Evolutionary conservation across 2,113 vertebrate genomes (phyloP).

Genomic region (Microtus montanus): DNA sequence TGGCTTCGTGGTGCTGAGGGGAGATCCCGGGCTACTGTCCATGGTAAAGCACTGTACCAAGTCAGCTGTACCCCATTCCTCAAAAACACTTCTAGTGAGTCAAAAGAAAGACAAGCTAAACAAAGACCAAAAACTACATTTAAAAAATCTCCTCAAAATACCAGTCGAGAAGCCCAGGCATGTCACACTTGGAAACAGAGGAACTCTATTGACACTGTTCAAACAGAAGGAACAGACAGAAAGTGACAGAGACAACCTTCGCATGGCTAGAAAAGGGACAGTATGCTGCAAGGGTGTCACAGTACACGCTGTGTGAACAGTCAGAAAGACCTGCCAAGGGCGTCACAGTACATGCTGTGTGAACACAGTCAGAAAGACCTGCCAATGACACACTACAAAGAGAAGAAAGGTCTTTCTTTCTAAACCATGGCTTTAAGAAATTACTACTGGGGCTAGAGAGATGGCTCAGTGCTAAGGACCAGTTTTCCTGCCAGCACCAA

Average conservation of each 20-base stretch:
- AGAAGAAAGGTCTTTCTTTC: constrained; percentile 21
- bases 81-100: constrained; percentile 7
- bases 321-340: neutral
- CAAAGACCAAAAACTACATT: neutral
- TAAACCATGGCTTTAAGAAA: constrained; percentile 26
- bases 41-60: neutral
- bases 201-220: neutral
- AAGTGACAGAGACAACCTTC: neutral
- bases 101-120: constrained; percentile 35
- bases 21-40: neutral
- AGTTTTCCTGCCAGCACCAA: neutral
- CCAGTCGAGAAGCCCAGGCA: neutral
- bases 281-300: neutral
- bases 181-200: neutral
- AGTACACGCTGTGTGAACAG: neutral
- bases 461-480: neutral
- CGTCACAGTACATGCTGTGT: neutral
- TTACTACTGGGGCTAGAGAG: neutral
- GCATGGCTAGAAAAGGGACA: neutral
- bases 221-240: neutral
- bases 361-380: neutral
- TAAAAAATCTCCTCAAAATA: neutral
- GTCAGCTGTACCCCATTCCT: too few species aligned
- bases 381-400: neutral
- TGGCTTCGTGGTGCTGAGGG: neutral